A percentile compares a stretch with the other conserved stretches of the same genome.
phyloP scores from a whole-genome alignment of 2,888 invertebrate species.

The Microdon myrmicae region DNA sequence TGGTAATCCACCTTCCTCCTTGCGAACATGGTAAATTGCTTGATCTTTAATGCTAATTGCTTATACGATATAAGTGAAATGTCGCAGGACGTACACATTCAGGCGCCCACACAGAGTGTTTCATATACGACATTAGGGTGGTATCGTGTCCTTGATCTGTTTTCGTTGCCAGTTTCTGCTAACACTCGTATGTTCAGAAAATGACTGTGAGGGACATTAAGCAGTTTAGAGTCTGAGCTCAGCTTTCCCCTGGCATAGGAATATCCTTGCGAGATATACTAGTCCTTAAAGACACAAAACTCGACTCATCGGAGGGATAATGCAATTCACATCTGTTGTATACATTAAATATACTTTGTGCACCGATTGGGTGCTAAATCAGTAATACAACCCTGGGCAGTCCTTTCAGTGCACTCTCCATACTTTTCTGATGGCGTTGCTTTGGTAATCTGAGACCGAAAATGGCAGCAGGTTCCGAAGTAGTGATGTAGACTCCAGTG shows the following conservation, averaged over 20 bases:
- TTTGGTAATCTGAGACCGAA: too few relatives aligned
- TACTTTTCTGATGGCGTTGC: too few relatives aligned
- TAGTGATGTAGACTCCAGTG: too few relatives aligned
- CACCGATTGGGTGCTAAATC: constrained; percentile 32
- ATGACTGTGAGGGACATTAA: constrained; percentile 2
- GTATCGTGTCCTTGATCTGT: constrained; percentile 45
- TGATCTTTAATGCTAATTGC: constrained; percentile 38
- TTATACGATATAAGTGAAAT: constrained; percentile 25
- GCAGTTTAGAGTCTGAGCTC: constrained; percentile 25
- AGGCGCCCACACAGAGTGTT: too few relatives aligned
- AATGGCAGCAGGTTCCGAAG: too few relatives aligned
- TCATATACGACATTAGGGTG: too few relatives aligned
- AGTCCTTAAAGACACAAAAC: constrained; percentile 24
- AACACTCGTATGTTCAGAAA: constrained; percentile 36
- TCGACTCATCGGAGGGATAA: constrained; percentile 37
- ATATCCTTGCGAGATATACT: constrained; percentile 2
- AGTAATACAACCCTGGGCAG: too few relatives aligned
- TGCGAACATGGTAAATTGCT: constrained; percentile 26
- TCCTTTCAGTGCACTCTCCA: too few relatives aligned
- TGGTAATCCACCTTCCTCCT: too few relatives aligned
- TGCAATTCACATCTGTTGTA: constrained; percentile 39
- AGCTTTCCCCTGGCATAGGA: background rate
- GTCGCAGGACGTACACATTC: constrained; percentile 19
- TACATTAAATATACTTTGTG: background rate
- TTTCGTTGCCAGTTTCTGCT: constrained; percentile 37